A percentile compares a stretch with the other conserved stretches of the same genome.
phyloP scores from a whole-genome alignment of 2,797 vertebrate species.

The Lagocephalus sceleratus region DNA sequence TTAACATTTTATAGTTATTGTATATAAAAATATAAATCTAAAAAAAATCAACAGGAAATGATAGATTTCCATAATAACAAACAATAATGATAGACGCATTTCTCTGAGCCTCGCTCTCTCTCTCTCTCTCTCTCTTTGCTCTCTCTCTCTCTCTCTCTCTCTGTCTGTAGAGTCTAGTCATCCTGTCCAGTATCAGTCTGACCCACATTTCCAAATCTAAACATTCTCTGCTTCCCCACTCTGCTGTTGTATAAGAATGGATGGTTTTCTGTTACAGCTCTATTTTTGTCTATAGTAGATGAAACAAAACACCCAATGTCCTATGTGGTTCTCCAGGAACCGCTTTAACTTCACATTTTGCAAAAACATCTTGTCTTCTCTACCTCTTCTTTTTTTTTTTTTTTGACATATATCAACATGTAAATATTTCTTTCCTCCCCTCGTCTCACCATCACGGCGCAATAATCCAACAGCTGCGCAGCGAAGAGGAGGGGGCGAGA shows the following conservation, averaged over 20 bases:
- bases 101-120: too few species aligned
- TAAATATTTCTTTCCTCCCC: background rate
- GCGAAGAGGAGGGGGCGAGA: conserved; percentile 32
- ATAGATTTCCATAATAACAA: too few species aligned
- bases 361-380: too few species aligned
- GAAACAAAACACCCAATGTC: conserved; percentile 3
- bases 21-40: too few species aligned
- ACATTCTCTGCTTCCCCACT: conserved; percentile 17
- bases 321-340: background rate
- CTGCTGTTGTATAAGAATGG: conserved; percentile 3
- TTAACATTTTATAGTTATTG: too few species aligned
- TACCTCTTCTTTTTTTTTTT: background rate
- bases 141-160: too few species aligned
- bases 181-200: conserved; percentile 40
- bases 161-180: background rate
- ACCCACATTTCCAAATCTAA: conserved; percentile 57
- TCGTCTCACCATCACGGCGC: conserved; percentile 14
- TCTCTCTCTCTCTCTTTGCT: too few species aligned
- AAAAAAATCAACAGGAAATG: too few species aligned
- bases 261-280: conserved; percentile 1
- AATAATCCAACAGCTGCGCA: conserved; percentile 69
- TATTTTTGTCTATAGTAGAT: conserved; percentile 10
- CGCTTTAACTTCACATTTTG: background rate
- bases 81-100: too few species aligned
- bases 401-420: background rate